These are phyloP conservation scores for Tricholaema leucomelas DNA, from an alignment of 2,113 vertebrate species.

Conservation along the genomic window DNA sequence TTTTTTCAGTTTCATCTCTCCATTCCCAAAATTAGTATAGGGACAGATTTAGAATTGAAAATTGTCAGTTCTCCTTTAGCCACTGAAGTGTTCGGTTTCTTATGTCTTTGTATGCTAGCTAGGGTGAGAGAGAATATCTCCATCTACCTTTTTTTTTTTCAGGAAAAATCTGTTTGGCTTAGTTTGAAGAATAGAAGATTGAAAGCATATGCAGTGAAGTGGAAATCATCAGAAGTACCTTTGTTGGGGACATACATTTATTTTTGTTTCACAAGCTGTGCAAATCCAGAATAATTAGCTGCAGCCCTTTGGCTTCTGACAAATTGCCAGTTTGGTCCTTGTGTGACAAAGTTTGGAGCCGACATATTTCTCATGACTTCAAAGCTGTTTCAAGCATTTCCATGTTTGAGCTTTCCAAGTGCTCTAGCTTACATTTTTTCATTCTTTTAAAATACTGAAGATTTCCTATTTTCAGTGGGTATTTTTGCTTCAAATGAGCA, in stretches of 20 bases:
- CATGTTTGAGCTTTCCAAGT: background rate
- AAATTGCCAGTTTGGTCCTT: constrained; percentile 1
- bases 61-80: background rate
- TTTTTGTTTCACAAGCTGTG: constrained; percentile 54
- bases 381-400: background rate
- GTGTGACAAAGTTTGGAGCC: constrained; percentile 2
- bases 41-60: background rate
- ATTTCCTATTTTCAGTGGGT: background rate
- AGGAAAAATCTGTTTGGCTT: constrained; percentile 28
- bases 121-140: background rate
- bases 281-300: constrained; percentile 59
- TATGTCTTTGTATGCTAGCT: fast-evolving
- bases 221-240: constrained; percentile 50
- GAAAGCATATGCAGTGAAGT: constrained; percentile 40
- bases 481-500: background rate
- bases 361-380: fast-evolving
- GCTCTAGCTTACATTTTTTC: background rate
- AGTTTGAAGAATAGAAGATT: constrained; percentile 24
- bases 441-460: background rate
- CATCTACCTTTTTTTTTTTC: constrained; percentile 28
- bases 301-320: constrained; percentile 51
- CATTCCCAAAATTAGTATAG: background rate
- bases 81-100: background rate
- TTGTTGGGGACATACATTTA: constrained; percentile 41
- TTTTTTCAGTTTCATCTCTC: background rate